A percentile compares a stretch with the other conserved stretches of the same genome.
Conservation (phyloP, 2,888 invertebrate genomes). For the Spilosoma lubricipeda region DNA sequence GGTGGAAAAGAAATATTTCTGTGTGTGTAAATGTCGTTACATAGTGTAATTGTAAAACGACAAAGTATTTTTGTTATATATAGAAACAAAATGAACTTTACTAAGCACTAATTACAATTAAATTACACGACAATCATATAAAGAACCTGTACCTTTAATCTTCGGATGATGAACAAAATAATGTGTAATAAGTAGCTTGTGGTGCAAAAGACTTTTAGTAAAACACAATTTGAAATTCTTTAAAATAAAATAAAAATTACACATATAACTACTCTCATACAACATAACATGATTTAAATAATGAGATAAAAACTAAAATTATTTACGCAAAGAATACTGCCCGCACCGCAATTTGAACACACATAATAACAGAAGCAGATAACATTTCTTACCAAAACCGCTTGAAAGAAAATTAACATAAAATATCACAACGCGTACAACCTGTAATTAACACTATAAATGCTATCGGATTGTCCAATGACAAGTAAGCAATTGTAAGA, state of each 20-base stretch:
- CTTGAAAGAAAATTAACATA: slow-evolving; percentile 23
- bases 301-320: neutral
- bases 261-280: neutral
- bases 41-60: too few species aligned
- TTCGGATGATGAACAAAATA: too few species aligned
- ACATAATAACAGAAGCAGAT: slow-evolving; percentile 4
- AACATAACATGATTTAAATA: neutral
- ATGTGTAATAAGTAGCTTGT: neutral
- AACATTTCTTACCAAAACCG: slow-evolving; percentile 8
- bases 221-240: neutral
- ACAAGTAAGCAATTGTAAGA: slow-evolving; percentile 77
- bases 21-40: neutral
- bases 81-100: neutral
- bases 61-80: too few species aligned
- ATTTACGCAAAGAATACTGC: neutral
- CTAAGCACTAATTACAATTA: neutral
- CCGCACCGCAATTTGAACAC: neutral
- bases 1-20: neutral
- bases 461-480: slow-evolving; percentile 71
- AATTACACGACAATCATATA: too few species aligned
- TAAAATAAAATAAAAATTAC: neutral
- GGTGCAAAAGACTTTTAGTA: neutral
- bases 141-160: too few species aligned
- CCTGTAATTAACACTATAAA: slow-evolving; percentile 63
- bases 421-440: slow-evolving; percentile 32